Conservation (phyloP, 2,113 vertebrate genomes). For the Blennius ocellaris region DNA sequence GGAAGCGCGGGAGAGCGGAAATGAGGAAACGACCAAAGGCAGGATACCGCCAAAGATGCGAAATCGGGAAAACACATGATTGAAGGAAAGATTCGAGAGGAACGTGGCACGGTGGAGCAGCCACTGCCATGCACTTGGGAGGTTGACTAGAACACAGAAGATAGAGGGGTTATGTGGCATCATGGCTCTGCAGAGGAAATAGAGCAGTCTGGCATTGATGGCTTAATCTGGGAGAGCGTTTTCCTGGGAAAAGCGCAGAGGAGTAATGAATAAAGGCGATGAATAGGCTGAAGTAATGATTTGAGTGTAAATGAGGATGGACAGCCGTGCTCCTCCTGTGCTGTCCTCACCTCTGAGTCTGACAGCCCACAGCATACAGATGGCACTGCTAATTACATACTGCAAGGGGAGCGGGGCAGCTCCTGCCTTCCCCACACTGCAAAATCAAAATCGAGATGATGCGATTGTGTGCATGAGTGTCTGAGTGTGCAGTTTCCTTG, state of each 20-base stretch:
- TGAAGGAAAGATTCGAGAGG: background rate
- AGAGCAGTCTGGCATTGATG: slow-evolving; percentile 58
- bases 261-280: slow-evolving; percentile 44
- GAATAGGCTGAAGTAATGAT: slow-evolving; percentile 69
- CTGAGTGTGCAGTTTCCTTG: slow-evolving; percentile 20
- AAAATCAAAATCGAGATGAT: slow-evolving; percentile 42
- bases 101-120: slow-evolving; percentile 12
- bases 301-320: slow-evolving; percentile 76
- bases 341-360: slow-evolving; percentile 70
- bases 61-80: background rate
- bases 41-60: slow-evolving; percentile 23
- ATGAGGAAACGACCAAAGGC: slow-evolving; percentile 25
- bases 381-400: slow-evolving; percentile 75
- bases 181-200: slow-evolving; percentile 39
- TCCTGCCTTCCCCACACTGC: slow-evolving; percentile 29
- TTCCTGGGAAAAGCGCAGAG: slow-evolving; percentile 55
- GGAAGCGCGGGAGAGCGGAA: slow-evolving; percentile 9
- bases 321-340: slow-evolving; percentile 68
- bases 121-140: slow-evolving; percentile 30
- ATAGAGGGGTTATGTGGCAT: slow-evolving; percentile 20
- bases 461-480: background rate
- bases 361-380: slow-evolving; percentile 76
- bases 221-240: slow-evolving; percentile 65
- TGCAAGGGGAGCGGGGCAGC: slow-evolving; percentile 61
- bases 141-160: slow-evolving; percentile 29